These are phyloP conservation scores for Andrena bucephala DNA, from an alignment of 2,888 invertebrate species.

Conservation along the genomic window DNA sequence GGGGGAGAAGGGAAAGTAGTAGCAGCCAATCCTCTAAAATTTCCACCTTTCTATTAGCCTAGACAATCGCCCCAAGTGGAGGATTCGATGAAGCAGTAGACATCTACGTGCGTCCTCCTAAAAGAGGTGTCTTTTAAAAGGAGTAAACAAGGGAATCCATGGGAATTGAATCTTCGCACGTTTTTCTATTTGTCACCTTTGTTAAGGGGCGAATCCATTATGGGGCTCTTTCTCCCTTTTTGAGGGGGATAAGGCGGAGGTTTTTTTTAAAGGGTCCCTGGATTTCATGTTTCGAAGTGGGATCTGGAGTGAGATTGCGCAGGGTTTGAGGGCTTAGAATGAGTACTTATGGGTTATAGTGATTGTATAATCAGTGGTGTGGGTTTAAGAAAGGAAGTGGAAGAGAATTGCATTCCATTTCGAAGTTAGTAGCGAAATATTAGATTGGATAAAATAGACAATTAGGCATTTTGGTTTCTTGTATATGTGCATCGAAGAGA, in stretches of 20 bases:
- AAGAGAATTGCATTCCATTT: too few species aligned
- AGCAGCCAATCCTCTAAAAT: constrained; percentile 37
- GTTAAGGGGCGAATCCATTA: constrained; percentile 45
- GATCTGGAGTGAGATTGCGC: not conserved
- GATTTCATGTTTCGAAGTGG: constrained; percentile 19
- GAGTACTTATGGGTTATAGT: too few species aligned
- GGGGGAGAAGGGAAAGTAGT: constrained; percentile 1
- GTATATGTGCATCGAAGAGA: too few species aligned
- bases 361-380: too few species aligned
- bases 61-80: constrained; percentile 71
- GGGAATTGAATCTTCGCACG: constrained; percentile 73
- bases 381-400: too few species aligned
- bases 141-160: constrained; percentile 68
- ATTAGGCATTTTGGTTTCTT: too few species aligned
- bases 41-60: constrained; percentile 61
- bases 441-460: too few species aligned
- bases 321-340: too few species aligned
- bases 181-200: constrained; percentile 50
- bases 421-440: too few species aligned
- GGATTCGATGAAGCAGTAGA: constrained; percentile 62
- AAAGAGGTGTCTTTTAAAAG: constrained; percentile 32
- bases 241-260: constrained; percentile 10
- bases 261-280: constrained; percentile 3
- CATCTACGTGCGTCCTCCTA: not conserved
- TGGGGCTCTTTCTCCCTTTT: constrained; percentile 5